Base-by-base conservation (phyloP, 2,888 invertebrate genomes). In the Parasteatoda lunata region DNA sequence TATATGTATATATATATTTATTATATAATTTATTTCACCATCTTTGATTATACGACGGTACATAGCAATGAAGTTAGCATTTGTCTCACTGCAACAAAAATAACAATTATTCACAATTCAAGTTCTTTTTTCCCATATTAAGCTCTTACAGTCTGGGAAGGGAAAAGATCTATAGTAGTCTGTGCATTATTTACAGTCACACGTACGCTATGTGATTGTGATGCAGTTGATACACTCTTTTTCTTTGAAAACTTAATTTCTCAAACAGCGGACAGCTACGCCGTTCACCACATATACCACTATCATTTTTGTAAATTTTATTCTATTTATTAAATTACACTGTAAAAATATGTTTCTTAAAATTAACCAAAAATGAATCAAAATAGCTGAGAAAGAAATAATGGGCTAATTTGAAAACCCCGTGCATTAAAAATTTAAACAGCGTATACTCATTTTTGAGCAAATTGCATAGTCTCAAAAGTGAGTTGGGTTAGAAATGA, bases 41-140 rank as follows among this genome's bases (percentile, higher is more conserved):
- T 69, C 30, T 69, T 68, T 51, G 76, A 45, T 59, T 83, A 83
- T 83, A 83, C 83, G 83, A 83, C 83, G 54, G 71, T 51, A 48
- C 45, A 45, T 30, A 72, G 71, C 80, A 66, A 76, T 64, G 65
- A 76, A 64, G 47, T 48, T 51, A 59, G 15, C 52, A 59, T 45
- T 6, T 52, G 68, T 47, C 65, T 49, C 72, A 72, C 73, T 52
- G 66, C 72, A 72, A 72, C 51, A 72, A 30, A 72, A 72, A 54
- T 51, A 49, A 54, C 54, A 72, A 51, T 52, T 72, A 11, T 72
- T 72, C 72, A 51, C 30, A 15, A 59, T 9, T 72, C 54, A 52
- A 52, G 15, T 52, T 51, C 11, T 49, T 71, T 51, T 71, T 13
- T 71, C 48, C 51, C 72, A 66, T 76, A 64, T 76, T 82, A 82